Evolutionary conservation across 2,888 invertebrate genomes (phyloP), one percentile per base, ranked within the genome.

Genomic region (Aphodius sticticus): DNA sequence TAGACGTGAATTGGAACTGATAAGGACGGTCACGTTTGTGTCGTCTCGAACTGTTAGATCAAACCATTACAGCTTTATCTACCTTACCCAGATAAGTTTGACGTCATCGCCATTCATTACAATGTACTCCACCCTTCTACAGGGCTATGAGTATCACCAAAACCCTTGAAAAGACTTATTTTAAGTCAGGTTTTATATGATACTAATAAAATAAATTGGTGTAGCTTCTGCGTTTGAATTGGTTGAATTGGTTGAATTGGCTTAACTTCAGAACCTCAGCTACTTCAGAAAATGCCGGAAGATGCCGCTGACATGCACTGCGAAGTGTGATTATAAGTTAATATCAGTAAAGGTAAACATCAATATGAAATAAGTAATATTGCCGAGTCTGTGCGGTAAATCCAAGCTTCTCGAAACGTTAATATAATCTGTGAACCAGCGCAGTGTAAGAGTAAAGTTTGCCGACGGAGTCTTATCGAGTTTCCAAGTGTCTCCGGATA

Each of bases 401-500:
- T 72, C 76, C 76, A 69, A 74, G 72, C 77, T 76, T 76, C 76
- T 75, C 37, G 78, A 75, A 79, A 79, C 78, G 79, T 77, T 77
- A 81, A 79, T 81, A 80, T 75, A 75, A 80, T 80, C 79, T 53
- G 76, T 69, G 69, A 72, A 72, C 72, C 36, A 82, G 77, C 83
- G 80, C 81, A 77, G 79, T 81, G 81, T 82, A 79, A 83, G 82
- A 81, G 82, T 81, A 82, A 83, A 83, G 82, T 83, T 83, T 82
- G 82, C 82, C 81, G 78, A 82, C 80, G 82, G 82, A 82, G 83
- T 82, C 84, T 84, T 84, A 84, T 84, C 82, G 81, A 82, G 83
- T 82, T 83, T 82, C 82, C 82, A 80, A 81, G 81, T 82, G 82
- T 82, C 82, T 79, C 81, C 81, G 79, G 83, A 83, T 83, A 83